phyloP scores from a whole-genome alignment of 2,888 invertebrate genomes.

The Lycia hirtaria region DNA sequence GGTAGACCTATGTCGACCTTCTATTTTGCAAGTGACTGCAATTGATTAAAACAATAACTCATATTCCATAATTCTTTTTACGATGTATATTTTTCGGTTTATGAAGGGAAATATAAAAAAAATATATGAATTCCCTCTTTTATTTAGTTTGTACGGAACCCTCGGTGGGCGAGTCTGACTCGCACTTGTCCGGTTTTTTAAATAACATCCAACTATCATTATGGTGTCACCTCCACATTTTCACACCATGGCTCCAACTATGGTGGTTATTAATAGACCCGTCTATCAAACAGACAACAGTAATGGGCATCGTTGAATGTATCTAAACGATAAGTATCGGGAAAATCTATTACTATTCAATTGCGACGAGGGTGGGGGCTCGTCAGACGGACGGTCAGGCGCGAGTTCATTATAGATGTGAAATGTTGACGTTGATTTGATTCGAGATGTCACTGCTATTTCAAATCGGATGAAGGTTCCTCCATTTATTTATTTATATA shows the following conservation, averaged over 20 bases:
- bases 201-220: background rate
- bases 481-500: background rate
- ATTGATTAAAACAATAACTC: no score
- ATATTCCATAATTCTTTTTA: no score
- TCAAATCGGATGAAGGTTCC: background rate
- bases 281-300: constrained; percentile 19
- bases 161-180: no score
- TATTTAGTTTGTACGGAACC: no score
- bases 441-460: background rate
- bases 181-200: no score
- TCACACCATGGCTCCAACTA: background rate
- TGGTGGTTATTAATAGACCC: constrained; percentile 2
- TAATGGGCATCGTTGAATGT: constrained; percentile 8
- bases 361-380: background rate
- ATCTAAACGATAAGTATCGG: constrained; percentile 2
- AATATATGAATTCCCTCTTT: no score
- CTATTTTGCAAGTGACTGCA: no score
- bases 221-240: background rate
- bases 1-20: no score
- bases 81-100: no score
- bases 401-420: background rate
- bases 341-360: constrained; percentile 9
- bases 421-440: background rate
- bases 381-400: background rate
- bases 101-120: no score